Conservation (phyloP, 2,888 invertebrate genomes). For the Drepana falcataria region DNA sequence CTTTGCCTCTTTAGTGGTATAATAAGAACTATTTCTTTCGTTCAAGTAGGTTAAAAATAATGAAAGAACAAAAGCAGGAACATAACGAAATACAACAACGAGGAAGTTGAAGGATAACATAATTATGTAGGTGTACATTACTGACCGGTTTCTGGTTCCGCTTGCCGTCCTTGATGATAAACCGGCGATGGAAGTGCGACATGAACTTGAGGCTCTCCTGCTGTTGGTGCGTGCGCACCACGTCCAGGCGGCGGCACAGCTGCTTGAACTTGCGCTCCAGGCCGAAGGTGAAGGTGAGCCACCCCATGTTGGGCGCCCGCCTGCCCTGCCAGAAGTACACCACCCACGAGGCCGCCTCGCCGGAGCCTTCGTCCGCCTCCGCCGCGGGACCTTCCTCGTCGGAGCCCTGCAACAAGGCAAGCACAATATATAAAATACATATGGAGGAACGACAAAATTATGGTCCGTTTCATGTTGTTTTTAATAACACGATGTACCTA, state of each 20-base stretch:
- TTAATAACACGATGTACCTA: no score
- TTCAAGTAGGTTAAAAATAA: no score
- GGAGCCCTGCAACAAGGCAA: conserved; percentile 16
- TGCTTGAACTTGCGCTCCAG: conserved; percentile 73
- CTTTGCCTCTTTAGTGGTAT: no score
- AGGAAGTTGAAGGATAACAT: no score
- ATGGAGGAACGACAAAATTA: conserved; percentile 6
- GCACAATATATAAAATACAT: no score
- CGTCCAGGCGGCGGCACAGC: conserved; percentile 81
- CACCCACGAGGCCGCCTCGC: conserved; percentile 84
- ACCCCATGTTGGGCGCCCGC: conserved; percentile 99
- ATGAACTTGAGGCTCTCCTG: conserved; percentile 99
- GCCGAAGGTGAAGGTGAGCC: conserved; percentile 99
- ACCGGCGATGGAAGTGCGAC: conserved; percentile 95
- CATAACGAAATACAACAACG: no score
- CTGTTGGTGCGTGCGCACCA: conserved; percentile 97
- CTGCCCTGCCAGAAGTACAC: conserved; percentile 99
- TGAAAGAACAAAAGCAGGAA: no score
- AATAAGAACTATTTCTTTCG: no score
- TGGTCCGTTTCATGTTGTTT: conserved; percentile 72
- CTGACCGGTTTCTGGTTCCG: conserved; percentile 76
- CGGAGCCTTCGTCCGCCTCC: conserved; percentile 20
- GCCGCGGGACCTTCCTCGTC: conserved; percentile 72
- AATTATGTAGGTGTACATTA: background rate
- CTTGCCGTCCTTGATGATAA: conserved; percentile 94